Evolutionary conservation across 1,140 invertebrate genomes (phyloP), one percentile per base, ranked within the genome.

Genomic region (Whitmania pigra): DNA sequence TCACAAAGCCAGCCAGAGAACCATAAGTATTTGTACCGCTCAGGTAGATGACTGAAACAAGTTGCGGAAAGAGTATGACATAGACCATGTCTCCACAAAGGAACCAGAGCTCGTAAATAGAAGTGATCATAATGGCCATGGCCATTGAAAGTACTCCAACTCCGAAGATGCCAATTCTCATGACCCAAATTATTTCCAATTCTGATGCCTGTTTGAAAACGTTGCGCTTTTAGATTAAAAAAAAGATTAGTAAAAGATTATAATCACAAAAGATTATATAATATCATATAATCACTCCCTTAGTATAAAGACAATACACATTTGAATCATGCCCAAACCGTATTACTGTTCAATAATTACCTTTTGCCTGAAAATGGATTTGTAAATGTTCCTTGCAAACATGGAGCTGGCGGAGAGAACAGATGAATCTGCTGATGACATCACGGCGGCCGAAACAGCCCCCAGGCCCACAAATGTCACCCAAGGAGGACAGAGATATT

Each of bases 41-140:
- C 81, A 94, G 93, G 83, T 97, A 94, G 7, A 98, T 92, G 75
- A 97, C 94, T 88, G 93, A 94, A 67, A 97, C 85, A n/a, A 99
- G 87, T 83, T 96, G 93, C 0, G 95, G 95, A 82, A 98, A 98
- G 71, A 99, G 86, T 78, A 99, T 95, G 70, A 96, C 93, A 85
- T 97, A 99, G 53, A 97, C 93, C 76, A 97, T 83, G 83, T 98
- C 95, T 18, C 94, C 96, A 83, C 94, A 97, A 86, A 98, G 90
- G 71, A 71, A 74, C 94, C 94, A 98, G 20, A 99, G 85, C 6
- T 92, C 93, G 81, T 98, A 99, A 78, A 99, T 97, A 69, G 93
- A 95, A 73, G 92, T 89, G 77, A 98, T 95, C 55, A 90, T 93
- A 68, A 99, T 86, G 1, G 93, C 95, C 92, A 98, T 97, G 66